A percentile compares a stretch with the other conserved stretches of the same genome.
Conservation (phyloP, 2,888 invertebrate genomes). For the Nymphalis c-album region DNA sequence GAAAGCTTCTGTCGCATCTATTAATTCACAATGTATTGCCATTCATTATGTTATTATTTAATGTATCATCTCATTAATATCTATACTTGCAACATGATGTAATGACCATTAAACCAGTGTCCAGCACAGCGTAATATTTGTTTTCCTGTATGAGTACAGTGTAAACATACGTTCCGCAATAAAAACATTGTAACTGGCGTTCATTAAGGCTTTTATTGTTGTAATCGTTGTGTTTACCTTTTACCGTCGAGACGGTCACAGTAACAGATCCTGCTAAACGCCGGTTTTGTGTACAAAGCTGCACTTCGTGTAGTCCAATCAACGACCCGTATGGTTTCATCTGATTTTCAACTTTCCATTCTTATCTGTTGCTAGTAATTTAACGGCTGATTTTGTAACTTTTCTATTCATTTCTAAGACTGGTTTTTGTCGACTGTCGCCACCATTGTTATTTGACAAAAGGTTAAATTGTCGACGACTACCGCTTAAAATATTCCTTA, state of each 20-base stretch:
- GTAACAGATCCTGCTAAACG: constrained; percentile 51
- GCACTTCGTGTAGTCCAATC: constrained; percentile 51
- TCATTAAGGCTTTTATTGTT: constrained; percentile 71
- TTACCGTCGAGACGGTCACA: constrained; percentile 35
- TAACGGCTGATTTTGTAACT: constrained; percentile 43
- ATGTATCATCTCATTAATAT: neutral
- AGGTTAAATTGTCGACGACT: constrained; percentile 43
- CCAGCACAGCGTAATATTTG: constrained; percentile 14
- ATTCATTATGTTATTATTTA: constrained; percentile 10
- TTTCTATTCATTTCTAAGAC: constrained; percentile 38
- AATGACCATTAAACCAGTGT: neutral
- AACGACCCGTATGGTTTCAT: constrained; percentile 44
- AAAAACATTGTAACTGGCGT: constrained; percentile 54
- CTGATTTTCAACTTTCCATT: constrained; percentile 45
- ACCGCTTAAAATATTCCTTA: constrained; percentile 34
- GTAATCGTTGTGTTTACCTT: constrained; percentile 61
- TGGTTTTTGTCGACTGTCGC: constrained; percentile 39
- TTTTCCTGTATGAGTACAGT: constrained; percentile 11
- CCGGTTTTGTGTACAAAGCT: constrained; percentile 61
- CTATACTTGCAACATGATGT: neutral
- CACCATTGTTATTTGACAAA: constrained; percentile 45
- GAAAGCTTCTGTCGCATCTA: constrained; percentile 41
- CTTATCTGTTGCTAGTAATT: constrained; percentile 45
- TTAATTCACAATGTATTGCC: constrained; percentile 23
- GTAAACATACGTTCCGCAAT: constrained; percentile 9